These are phyloP conservation scores for Tokudaia tokunoshimensis DNA, from an alignment of 2,797 vertebrate genomes.

Conservation along the genomic window DNA sequence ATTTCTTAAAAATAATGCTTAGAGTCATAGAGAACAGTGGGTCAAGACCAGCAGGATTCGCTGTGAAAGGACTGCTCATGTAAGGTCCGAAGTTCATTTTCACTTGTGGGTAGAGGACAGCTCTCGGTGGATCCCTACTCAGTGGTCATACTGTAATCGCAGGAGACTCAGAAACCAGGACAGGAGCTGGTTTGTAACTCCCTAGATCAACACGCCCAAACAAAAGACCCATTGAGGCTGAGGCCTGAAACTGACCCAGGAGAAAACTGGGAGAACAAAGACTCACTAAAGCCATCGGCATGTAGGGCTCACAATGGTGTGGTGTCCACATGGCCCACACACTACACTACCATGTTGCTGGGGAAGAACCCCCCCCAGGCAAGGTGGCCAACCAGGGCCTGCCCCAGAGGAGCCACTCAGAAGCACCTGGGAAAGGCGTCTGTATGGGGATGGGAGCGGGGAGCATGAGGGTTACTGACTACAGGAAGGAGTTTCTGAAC, in stretches of 20 bases:
- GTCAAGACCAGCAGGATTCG: neutral
- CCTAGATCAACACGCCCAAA: neutral
- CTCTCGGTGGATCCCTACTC: neutral
- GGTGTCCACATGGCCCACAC: neutral
- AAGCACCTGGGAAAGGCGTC: neutral
- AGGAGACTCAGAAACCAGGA: neutral
- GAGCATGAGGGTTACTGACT: neutral
- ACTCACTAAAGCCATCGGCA: neutral
- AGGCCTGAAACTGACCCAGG: neutral
- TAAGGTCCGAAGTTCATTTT: neutral
- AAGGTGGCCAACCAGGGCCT: neutral
- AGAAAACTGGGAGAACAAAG: neutral
- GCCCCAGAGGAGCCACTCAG: neutral
- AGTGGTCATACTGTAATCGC: neutral
- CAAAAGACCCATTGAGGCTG: neutral
- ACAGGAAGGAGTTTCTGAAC: slow-evolving; percentile 19
- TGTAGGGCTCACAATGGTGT: neutral
- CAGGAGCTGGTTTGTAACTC: neutral
- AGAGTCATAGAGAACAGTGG: slow-evolving; percentile 38
- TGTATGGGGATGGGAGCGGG: neutral
- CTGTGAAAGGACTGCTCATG: neutral
- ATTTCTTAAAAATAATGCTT: slow-evolving; percentile 64
- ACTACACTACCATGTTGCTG: neutral
- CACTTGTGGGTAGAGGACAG: neutral
- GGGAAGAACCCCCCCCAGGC: neutral